Base-by-base conservation (phyloP, 2,113 vertebrate species). In the Procavia capensis region DNA sequence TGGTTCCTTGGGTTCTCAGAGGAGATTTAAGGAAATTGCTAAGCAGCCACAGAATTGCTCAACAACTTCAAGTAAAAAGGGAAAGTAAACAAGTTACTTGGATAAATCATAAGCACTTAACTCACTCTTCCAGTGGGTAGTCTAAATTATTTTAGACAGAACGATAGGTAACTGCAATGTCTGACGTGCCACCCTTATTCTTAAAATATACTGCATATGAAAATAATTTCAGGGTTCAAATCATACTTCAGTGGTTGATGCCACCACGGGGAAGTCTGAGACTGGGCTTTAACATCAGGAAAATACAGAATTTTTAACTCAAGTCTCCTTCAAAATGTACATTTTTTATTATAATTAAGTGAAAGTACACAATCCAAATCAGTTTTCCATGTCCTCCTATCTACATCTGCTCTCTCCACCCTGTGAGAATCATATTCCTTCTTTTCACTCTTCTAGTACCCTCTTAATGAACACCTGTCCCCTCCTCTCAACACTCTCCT, bases 91-190 rank as follows among this genome's bases (percentile, higher is more conserved):
- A 57, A 94, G 47, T 88, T 74, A 43, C 39, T 36, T 17, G 11
- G 6, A 29, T 88, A 88, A 90, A 50, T 86, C 75, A 80, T 14
- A 50, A 86, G 68, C 59, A 80, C 22, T 86, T 75, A 70, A 94
- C n/a, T 70, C 41, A 14, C 43, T 75, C 79, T 94, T 64, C 45
- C 13, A 79, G 7, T 36, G 45, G 16, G 1, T 27, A 59, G 20
- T 54, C 91, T 91, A n/a, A 93, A 90, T 66, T 63, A 91, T 45
- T 86, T 84, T 88, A 94, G 47, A 78, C 6, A 93, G 10, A 82
- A 93, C 3, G 24, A 83, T 17, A 80, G 34, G 16, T 47, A 63
- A 59, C 3, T 70, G 5, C 7, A 81, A 94, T 79, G 57, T 87
- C 85, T 61, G 50, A 83, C 75, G 63, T 63, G 34, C n/a, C 75